These are phyloP conservation scores for Anarrhichthys ocellatus DNA, from an alignment of 2,113 vertebrate genomes.

Conservation along the genomic window DNA sequence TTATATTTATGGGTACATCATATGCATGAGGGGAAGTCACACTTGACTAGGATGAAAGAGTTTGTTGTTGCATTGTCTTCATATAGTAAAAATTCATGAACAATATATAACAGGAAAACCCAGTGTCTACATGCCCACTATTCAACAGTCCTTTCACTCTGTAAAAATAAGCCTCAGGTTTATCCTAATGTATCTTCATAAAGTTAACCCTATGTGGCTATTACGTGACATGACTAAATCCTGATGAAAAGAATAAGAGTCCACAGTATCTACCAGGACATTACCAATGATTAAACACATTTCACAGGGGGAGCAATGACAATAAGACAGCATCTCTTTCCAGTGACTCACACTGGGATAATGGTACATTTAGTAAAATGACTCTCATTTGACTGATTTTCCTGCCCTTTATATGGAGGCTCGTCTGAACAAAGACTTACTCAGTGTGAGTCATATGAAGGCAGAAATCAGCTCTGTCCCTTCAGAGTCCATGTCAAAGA, in stretches of 20 bases:
- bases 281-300: slow-evolving; percentile 22
- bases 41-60: neutral
- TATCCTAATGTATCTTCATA: neutral
- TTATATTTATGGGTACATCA: slow-evolving; percentile 24
- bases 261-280: neutral
- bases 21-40: slow-evolving; percentile 56
- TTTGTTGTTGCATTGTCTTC: slow-evolving; percentile 11
- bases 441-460: slow-evolving; percentile 60
- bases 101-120: slow-evolving; percentile 27
- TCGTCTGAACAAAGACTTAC: slow-evolving; percentile 46
- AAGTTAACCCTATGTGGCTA: neutral
- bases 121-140: neutral
- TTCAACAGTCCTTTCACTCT: neutral
- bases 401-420: slow-evolving; percentile 50
- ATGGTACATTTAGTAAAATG: slow-evolving; percentile 38
- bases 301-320: slow-evolving; percentile 38
- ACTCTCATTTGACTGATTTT: slow-evolving; percentile 57
- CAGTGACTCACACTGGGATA: slow-evolving; percentile 60
- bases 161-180: neutral
- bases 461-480: slow-evolving; percentile 38
- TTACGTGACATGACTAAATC: neutral
- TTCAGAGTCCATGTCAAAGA: slow-evolving; percentile 20
- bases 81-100: slow-evolving; percentile 28
- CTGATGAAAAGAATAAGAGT: neutral
- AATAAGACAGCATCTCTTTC: slow-evolving; percentile 17